phyloP scores from a whole-genome alignment of 2,888 invertebrate species.

The Maniola hyperantus region DNA sequence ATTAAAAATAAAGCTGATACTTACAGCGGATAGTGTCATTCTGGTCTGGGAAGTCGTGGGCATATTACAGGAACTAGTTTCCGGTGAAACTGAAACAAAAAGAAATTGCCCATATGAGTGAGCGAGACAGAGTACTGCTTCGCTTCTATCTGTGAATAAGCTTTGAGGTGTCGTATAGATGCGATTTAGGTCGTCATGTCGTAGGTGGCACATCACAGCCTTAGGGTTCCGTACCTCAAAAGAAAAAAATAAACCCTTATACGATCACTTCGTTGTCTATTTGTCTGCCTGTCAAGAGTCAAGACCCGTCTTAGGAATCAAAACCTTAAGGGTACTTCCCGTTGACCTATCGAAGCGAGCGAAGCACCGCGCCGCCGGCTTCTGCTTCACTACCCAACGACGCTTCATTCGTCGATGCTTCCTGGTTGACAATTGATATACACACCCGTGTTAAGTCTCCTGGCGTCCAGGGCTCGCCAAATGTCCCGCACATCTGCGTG shows the following conservation, averaged over 20 bases:
- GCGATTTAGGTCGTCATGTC: no score
- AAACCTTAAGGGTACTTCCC: no score
- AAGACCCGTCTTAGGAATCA: no score
- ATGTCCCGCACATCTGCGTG: conserved; percentile 55
- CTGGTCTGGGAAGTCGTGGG: conserved; percentile 68
- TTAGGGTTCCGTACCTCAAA: no score
- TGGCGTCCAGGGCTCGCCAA: conserved; percentile 49
- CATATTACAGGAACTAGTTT: conserved; percentile 72
- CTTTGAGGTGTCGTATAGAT: no score
- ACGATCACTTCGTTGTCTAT: no score
- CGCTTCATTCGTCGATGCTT: neutral
- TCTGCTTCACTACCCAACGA: neutral
- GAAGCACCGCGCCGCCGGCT: neutral
- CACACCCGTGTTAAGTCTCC: conserved; percentile 45
- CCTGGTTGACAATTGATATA: conserved; percentile 48
- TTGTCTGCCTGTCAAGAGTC: no score
- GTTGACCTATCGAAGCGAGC: no score
- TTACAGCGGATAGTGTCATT: conserved; percentile 72
- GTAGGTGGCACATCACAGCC: no score
- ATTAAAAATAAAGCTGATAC: conserved; percentile 45
- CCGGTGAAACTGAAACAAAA: conserved; percentile 66
- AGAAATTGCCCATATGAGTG: neutral
- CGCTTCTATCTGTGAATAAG: no score
- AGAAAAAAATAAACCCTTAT: no score
- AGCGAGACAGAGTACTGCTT: no score